Base-by-base conservation (phyloP, 92 coral and sea anemone species). In the Epizoanthus ramosus region DNA sequence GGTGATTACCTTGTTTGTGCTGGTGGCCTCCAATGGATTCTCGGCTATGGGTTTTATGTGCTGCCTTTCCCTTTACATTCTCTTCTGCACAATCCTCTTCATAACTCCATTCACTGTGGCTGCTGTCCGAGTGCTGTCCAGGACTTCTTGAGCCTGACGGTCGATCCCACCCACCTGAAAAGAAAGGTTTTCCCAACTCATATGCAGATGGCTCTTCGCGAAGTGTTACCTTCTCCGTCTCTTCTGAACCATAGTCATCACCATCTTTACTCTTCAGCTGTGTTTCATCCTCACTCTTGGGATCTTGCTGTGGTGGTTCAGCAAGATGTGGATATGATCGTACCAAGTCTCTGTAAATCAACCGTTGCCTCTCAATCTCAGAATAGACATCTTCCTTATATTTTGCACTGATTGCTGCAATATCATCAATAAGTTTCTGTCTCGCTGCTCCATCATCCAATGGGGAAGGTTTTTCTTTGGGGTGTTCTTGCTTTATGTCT, bases 61-160 rank as follows among this genome's bases (percentile, higher is more conserved):
- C 22, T 22, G 18, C 15, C 52, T 50, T 50, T 50, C 54, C 54
- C 54, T 41, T 69, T 1, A 41, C 17, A n/a, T 41, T 67, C 72
- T 67, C 72, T 19, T 77, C 82, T 15, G 23, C 71, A 13, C 82
- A 77, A 41, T 77, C 82, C 35, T 77, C 82, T 41, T 77, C 82
- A 43, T 77, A 77, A 37, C 82, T 77, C 82, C 82, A 77, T 24
- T 77, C 82, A 63, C 82, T 77, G 41, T 77, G 82, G 19, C 82
- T 77, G 66, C 82, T 77, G 43, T 13, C 59, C 5, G 72, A 67
- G 1, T 67, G 18, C 45, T 31, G 71, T 65, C 71, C 47, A 37
- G 82, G 82, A 43, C 82, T 77, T 60, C 28, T 17, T 43, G 52
- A 7, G 41, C 58, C 71, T 21, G 19, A 39, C 22, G 47, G 60